These are phyloP conservation scores for Kryptopterus vitreolus DNA, from an alignment of 2,797 vertebrate genomes.

Conservation along the genomic window DNA sequence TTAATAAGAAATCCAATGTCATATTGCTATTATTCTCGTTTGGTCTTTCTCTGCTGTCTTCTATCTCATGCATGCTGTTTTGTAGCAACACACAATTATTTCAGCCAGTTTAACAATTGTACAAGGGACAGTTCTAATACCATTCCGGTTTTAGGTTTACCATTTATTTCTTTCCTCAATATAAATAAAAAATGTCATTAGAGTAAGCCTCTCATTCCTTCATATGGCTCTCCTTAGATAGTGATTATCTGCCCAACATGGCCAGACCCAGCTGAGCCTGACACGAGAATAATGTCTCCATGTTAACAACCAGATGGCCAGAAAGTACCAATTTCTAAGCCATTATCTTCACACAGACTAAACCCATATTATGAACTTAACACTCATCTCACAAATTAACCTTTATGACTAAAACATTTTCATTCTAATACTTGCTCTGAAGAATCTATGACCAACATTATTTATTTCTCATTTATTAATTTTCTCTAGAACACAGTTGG, in stretches of 20 bases:
- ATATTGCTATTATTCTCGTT: neutral
- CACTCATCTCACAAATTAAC: constrained; percentile 12
- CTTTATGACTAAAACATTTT: constrained; percentile 5
- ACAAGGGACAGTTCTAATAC: constrained; percentile 8
- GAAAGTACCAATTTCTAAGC: constrained; percentile 27
- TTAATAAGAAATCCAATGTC: constrained; percentile 22
- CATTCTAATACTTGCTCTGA: neutral
- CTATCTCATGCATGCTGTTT: neutral
- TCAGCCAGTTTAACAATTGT: constrained; percentile 21
- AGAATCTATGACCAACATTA: neutral
- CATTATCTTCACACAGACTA: constrained; percentile 21
- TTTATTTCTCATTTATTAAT: neutral
- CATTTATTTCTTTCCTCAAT: constrained; percentile 26
- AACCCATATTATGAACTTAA: constrained; percentile 14
- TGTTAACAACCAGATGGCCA: constrained; percentile 33
- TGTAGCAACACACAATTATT: neutral
- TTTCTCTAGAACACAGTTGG: neutral
- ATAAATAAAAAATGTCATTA: constrained; percentile 5
- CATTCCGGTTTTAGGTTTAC: constrained; percentile 41
- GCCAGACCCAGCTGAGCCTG: constrained; percentile 18
- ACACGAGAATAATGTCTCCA: constrained; percentile 12
- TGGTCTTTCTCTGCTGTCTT: neutral
- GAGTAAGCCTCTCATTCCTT: constrained; percentile 11
- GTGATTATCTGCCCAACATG: constrained; percentile 18
- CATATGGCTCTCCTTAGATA: constrained; percentile 13